Evolutionary conservation across 1,140 invertebrate genomes (phyloP), one percentile per base, ranked within the genome.

Genomic region (Drosophila quadrilineata): DNA sequence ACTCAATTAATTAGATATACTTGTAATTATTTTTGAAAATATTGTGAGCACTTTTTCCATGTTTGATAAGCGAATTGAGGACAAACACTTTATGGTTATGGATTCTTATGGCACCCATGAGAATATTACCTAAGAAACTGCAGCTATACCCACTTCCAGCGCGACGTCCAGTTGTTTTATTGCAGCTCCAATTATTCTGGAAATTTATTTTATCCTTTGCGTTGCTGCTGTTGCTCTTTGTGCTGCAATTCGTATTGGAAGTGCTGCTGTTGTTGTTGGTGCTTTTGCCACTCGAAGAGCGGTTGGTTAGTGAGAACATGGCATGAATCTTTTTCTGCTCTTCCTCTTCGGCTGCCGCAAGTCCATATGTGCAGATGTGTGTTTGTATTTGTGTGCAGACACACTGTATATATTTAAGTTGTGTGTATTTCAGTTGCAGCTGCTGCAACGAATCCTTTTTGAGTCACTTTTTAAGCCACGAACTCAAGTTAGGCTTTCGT

Each of bases 121-220:
- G 49, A 53, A 75, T n/a, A n/a, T 80, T 82, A 89, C 87, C 87
- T 88, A 89, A 87, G 68, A 88, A 89, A 79, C 87, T 89, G 84
- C 84, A 86, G 62, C 87, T 89, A 82, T 88, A 86, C 45, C 79
- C 87, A 72, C 54, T 89, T 67, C 87, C 87, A 85, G 87, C 86
- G 41, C 87, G 87, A 52, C 87, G 84, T 63, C 87, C 87, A 54
- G 87, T 89, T 76, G 87, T 89, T 73, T 89, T 89, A 73, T 89
- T 89, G 71, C 84, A 87, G 75, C 75, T 88, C 87, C 87, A 89
- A 71, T 84, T 89, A 88, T 88, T 88, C 86, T 88, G 87, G 64
- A 87, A 87, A 76, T 85, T 87, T 76, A 87, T 82, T 86, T 87
- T 80, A 88, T 89, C 87, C 87, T 89, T 74, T 24, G 54, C 54